These are phyloP conservation scores for Scaptomyza caliginosa DNA, from an alignment of 2,888 invertebrate species.

Conservation along the genomic window DNA sequence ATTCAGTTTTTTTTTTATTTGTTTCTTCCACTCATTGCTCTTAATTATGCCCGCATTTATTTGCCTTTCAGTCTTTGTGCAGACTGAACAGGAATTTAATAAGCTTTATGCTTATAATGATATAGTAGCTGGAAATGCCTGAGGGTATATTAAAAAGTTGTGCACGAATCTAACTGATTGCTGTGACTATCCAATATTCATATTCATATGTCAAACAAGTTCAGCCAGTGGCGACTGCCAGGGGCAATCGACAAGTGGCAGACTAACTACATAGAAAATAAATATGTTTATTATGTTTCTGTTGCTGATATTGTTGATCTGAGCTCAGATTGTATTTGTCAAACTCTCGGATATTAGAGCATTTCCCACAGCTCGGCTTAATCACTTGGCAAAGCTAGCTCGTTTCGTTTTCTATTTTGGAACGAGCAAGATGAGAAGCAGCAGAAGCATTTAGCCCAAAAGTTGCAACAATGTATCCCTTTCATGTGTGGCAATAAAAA, in stretches of 20 bases:
- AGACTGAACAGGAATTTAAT: slow-evolving; percentile 54
- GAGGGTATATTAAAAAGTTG: slow-evolving; percentile 14
- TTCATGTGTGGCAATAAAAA: slow-evolving; percentile 73
- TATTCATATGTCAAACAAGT: slow-evolving; percentile 66
- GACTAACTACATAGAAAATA: too few relatives aligned
- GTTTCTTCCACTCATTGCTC: slow-evolving; percentile 30
- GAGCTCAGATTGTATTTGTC: not conserved
- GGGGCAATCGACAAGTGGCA: slow-evolving; percentile 62
- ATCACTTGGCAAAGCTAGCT: slow-evolving; percentile 25
- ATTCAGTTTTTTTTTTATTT: not conserved
- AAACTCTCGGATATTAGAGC: slow-evolving; percentile 8
- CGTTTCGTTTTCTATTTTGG: slow-evolving; percentile 13
- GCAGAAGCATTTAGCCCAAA: slow-evolving; percentile 1
- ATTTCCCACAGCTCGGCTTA: slow-evolving; percentile 3
- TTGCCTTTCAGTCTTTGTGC: slow-evolving; percentile 26
- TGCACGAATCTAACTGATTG: slow-evolving; percentile 50
- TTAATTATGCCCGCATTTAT: slow-evolving; percentile 69
- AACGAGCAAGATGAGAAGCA: not conserved
- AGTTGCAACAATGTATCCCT: slow-evolving; percentile 65
- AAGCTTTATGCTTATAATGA: slow-evolving; percentile 45
- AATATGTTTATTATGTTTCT: too few relatives aligned
- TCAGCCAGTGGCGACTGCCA: slow-evolving; percentile 67
- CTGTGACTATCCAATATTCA: slow-evolving; percentile 7
- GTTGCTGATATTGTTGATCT: too few relatives aligned
- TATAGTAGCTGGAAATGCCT: slow-evolving; percentile 5